Conservation (phyloP, 1,140 invertebrate genomes). For the Stenopsyche tienmushanensis region DNA sequence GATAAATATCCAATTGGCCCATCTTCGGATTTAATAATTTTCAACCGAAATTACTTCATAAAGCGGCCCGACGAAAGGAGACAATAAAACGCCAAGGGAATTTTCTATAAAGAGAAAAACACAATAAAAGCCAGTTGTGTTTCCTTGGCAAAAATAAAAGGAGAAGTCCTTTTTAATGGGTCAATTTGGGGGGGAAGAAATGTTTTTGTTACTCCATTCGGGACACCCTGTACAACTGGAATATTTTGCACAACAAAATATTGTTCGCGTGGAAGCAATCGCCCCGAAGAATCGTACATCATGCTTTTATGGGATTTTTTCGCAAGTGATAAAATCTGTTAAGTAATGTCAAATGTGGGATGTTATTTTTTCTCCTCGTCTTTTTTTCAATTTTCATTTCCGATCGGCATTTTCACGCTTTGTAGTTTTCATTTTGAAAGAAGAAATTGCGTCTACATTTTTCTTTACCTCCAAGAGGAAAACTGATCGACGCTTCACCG, state of each 20-base stretch:
- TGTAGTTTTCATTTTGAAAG: too few relatives aligned
- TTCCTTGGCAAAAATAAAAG: constrained; percentile 16
- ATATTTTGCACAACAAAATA: neutral
- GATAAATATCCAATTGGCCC: constrained; percentile 27
- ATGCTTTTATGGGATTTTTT: too few relatives aligned
- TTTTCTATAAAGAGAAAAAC: constrained; percentile 22
- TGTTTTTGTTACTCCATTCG: constrained; percentile 25
- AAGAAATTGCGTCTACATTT: too few relatives aligned
- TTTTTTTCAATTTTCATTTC: too few relatives aligned
- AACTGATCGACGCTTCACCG: too few relatives aligned
- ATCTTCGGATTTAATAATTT: constrained; percentile 24
- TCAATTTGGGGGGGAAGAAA: constrained; percentile 5
- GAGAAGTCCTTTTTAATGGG: constrained; percentile 27
- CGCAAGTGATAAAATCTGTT: too few relatives aligned
- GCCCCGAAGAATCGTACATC: too few relatives aligned
- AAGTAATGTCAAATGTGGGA: too few relatives aligned
- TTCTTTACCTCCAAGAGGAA: too few relatives aligned
- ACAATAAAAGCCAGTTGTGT: constrained; percentile 26
- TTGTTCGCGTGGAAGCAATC: too few relatives aligned
- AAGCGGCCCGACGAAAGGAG: constrained; percentile 4
- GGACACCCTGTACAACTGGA: constrained; percentile 12
- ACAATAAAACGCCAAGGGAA: constrained; percentile 20
- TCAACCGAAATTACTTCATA: constrained; percentile 32
- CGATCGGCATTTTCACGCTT: too few relatives aligned
- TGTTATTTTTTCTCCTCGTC: too few relatives aligned